Evolutionary conservation across 2,113 vertebrate genomes (phyloP).

Genomic region (Epinephelus lanceolatus): DNA sequence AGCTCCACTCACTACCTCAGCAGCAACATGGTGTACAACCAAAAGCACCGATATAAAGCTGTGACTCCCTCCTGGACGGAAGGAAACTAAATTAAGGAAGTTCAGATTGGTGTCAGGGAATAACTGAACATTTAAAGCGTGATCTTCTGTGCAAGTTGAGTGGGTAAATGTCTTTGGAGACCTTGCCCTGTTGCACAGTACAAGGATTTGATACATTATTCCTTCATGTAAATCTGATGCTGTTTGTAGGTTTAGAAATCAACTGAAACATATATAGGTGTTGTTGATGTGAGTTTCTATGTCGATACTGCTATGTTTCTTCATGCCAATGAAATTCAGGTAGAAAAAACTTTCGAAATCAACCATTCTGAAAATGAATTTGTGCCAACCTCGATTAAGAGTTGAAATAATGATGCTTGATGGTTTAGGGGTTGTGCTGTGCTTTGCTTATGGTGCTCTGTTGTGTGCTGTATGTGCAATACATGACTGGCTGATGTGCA

Average conservation of each 20-base stretch:
- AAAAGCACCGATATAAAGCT: not conserved
- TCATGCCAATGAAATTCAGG: not conserved
- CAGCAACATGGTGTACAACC: not conserved
- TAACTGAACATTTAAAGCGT: not conserved
- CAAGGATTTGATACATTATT: not conserved
- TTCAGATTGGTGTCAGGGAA: not conserved
- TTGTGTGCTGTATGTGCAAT: no score
- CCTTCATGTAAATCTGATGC: not conserved
- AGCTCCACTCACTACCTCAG: not conserved
- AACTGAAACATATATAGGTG: not conserved
- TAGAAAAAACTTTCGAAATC: not conserved
- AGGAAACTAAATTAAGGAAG: not conserved
- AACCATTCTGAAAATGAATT: no score
- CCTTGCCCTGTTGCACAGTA: not conserved
- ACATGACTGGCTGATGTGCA: no score
- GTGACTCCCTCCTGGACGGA: not conserved
- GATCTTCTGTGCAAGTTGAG: not conserved
- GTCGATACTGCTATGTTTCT: not conserved
- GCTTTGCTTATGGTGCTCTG: no score
- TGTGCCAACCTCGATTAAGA: no score
- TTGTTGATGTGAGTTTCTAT: not conserved
- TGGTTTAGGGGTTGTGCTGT: no score
- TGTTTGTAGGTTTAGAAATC: not conserved
- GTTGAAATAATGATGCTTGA: not conserved
- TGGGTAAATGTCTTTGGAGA: not conserved